These are phyloP conservation scores for Semibalanus balanoides DNA, from an alignment of 1,140 invertebrate genomes.

Conservation along the genomic window DNA sequence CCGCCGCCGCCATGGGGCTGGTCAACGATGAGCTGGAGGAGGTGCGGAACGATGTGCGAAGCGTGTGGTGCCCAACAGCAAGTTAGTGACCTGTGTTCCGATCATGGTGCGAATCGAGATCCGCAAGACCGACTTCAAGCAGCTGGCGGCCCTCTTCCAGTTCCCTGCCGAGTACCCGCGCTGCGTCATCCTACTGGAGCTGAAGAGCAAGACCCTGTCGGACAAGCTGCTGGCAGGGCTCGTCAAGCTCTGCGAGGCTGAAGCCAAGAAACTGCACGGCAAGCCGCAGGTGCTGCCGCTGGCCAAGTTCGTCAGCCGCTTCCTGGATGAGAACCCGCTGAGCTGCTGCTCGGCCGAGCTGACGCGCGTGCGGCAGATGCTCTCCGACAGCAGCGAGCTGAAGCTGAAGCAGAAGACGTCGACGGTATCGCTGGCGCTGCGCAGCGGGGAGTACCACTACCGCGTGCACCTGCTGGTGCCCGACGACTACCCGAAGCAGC, in stretches of 20 bases:
- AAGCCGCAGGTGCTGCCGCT: conserved; percentile 38
- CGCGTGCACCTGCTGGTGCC: conserved; percentile 44
- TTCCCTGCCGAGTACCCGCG: conserved; percentile 47
- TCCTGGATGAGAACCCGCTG: conserved; percentile 54
- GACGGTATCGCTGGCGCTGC: conserved; percentile 41
- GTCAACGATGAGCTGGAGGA: conserved; percentile 47
- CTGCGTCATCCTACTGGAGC: conserved; percentile 43
- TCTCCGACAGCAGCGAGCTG: conserved; percentile 36
- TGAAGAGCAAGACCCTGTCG: conserved; percentile 54
- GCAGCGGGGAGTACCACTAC: conserved; percentile 44
- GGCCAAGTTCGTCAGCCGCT: conserved; percentile 46
- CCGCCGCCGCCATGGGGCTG: conserved; percentile 37
- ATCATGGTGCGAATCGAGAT: conserved; percentile 51
- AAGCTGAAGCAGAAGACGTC: conserved; percentile 54
- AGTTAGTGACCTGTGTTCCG: conserved; percentile 48
- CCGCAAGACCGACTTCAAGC: conserved; percentile 43
- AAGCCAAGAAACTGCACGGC: conserved; percentile 44
- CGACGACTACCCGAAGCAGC: conserved; percentile 45
- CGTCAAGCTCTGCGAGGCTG: conserved; percentile 46
- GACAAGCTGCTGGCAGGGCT: conserved; percentile 46
- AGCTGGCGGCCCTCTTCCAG: conserved; percentile 46
- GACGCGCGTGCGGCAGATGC: conserved; percentile 39
- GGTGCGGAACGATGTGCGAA: conserved; percentile 46
- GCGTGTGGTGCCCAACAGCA: conserved; percentile 41
- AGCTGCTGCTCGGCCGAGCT: conserved; percentile 61